Base-by-base conservation (phyloP, 2,797 vertebrate genomes). In the Arrhamphus sclerolepis region DNA sequence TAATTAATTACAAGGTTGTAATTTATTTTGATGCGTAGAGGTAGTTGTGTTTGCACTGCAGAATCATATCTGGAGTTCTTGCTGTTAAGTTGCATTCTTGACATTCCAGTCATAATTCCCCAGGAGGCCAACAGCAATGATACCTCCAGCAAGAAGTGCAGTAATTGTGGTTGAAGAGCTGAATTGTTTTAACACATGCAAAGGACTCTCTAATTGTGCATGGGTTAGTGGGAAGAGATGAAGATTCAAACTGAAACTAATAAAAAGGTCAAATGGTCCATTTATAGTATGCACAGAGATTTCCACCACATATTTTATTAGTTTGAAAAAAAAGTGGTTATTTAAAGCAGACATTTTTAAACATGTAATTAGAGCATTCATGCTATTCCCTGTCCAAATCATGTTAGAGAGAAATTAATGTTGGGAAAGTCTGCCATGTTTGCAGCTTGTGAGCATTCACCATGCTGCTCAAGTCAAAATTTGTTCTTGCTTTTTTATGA, bases 31-130 rank as follows among this genome's bases (percentile, higher is more conserved):
- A 69, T 46, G 50, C 61, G 18, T 59, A 49, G 46, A 52, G 50
- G 20, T 38, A 34, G 34, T 56, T 46, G 54, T 67, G 50, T 72
- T 71, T 75, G 20, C n/a, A 26, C 68, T 66, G 62, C 69, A 68
- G 68, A 64, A 62, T 77, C 53, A 26, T 59, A 67, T 56, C 66
- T n/a, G 26, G 44, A 53, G 20, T 66, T 66, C 16, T 54, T 44
- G 20, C 64, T 63, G 63, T 65, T 60, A 60, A 49, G 58, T 69
- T 41, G 53, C 38, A 40, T 44, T 59, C 57, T 75, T 82, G 49
- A 56, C 58, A 80, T 72, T 80, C 77, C 34, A 62, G 63, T 73
- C 66, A 73, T 54, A 59, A 24, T 19, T 56, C 50, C 78, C 50
- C 54, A 56, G 62, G 60, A 75, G 77, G 68, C 63, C 43, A 79